These are phyloP conservation scores for Sebastolobus alascanus DNA, from an alignment of 2,797 vertebrate species.

Conservation along the genomic window DNA sequence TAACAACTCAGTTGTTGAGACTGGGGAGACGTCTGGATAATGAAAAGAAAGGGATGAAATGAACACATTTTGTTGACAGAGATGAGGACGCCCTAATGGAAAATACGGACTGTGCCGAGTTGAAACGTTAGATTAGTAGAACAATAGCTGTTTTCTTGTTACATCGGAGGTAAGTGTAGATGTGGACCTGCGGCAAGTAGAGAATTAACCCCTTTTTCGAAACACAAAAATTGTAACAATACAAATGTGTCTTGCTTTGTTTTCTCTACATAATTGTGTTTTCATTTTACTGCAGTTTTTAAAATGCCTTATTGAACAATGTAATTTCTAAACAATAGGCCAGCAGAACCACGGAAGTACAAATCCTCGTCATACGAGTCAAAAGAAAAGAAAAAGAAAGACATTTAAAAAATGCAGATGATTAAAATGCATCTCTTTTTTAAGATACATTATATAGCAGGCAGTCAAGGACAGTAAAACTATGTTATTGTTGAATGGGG, in stretches of 20 bases:
- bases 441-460: not conserved
- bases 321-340: not conserved
- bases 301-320: not conserved
- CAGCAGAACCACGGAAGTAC: not conserved
- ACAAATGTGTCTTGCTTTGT: not conserved
- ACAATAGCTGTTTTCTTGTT: slow-evolving; percentile 21
- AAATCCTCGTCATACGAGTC: not conserved
- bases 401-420: not conserved
- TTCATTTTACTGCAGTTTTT: not conserved
- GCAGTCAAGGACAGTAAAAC: not conserved
- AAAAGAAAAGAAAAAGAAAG: not conserved
- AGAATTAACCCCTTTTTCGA: not conserved
- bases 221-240: not conserved
- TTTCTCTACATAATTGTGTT: not conserved
- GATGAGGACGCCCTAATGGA: slow-evolving; percentile 41
- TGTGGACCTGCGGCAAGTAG: not conserved
- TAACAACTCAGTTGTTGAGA: slow-evolving; percentile 41
- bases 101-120: slow-evolving; percentile 22
- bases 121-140: slow-evolving; percentile 18
- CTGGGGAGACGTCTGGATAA: slow-evolving; percentile 40
- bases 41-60: slow-evolving; percentile 46
- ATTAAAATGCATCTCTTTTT: not conserved
- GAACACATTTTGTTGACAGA: slow-evolving; percentile 45
- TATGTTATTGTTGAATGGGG: not conserved
- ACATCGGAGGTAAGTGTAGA: slow-evolving; percentile 18